A percentile compares a stretch with the other conserved stretches of the same genome.
These are phyloP conservation scores for Zaprionus inermis DNA, from an alignment of 1,140 invertebrate species.

Conservation along the genomic window DNA sequence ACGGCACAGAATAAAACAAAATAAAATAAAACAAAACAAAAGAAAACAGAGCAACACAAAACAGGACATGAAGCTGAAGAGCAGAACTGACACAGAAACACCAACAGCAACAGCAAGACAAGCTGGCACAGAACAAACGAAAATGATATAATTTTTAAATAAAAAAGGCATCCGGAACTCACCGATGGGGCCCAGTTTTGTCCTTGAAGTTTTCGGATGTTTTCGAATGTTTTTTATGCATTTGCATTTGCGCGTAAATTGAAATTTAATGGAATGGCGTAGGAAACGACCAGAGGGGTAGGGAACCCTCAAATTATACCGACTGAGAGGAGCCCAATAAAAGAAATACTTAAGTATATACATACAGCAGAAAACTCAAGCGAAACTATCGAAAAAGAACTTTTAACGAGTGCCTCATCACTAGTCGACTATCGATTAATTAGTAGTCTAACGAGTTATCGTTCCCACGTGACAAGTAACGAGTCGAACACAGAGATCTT, in stretches of 20 bases:
- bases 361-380: no score
- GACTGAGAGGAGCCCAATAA: no score
- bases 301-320: no score
- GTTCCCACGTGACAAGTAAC: no score
- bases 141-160: constrained; percentile 40
- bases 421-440: no score
- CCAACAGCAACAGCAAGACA: background rate
- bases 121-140: constrained; percentile 8
- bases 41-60: constrained; percentile 12
- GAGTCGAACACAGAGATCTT: no score
- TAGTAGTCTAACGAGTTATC: no score
- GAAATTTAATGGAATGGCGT: constrained; percentile 51
- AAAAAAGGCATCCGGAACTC: constrained; percentile 27
- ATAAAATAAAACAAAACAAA: background rate
- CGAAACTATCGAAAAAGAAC: no score
- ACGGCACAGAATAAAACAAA: constrained; percentile 13
- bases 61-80: background rate
- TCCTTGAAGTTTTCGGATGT: constrained; percentile 1
- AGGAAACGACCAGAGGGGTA: constrained; percentile 28
- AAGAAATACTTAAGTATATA: no score
- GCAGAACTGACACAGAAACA: background rate
- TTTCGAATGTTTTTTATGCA: constrained; percentile 15
- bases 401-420: no score
- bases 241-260: constrained; percentile 41
- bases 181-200: background rate